Evolutionary conservation across 1,140 invertebrate genomes (phyloP).

Genomic region (Ericerus pela): DNA sequence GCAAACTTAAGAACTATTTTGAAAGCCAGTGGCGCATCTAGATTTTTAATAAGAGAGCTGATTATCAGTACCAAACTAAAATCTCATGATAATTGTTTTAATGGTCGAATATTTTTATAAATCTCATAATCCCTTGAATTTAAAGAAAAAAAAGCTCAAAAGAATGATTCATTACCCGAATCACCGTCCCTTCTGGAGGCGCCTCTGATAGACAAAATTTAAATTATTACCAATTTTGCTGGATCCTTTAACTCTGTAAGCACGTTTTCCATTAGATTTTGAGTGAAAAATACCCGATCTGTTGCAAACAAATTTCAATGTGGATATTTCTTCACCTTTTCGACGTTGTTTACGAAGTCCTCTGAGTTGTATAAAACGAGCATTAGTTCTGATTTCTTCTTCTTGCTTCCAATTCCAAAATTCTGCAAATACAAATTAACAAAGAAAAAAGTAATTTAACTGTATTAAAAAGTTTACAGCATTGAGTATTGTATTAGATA

Average conservation of each 20-base stretch:
- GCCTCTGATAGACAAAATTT: too few relatives aligned
- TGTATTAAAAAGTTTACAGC: too few relatives aligned
- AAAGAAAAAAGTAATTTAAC: background rate
- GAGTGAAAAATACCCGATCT: conserved; percentile 6
- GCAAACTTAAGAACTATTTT: too few relatives aligned
- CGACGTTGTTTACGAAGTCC: background rate
- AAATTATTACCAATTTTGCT: conserved; percentile 5
- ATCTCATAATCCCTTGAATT: too few relatives aligned
- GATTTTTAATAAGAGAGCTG: too few relatives aligned
- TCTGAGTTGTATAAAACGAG: background rate
- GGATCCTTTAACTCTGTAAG: background rate
- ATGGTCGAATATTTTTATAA: too few relatives aligned
- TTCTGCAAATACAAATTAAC: background rate
- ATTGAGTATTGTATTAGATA: background rate
- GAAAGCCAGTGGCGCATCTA: too few relatives aligned
- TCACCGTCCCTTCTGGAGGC: too few relatives aligned
- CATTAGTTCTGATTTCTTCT: conserved; percentile 1
- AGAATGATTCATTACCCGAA: too few relatives aligned
- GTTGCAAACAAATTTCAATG: background rate
- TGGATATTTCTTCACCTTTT: background rate
- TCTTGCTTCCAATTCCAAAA: background rate
- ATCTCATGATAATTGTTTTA: too few relatives aligned
- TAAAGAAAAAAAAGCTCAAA: too few relatives aligned
- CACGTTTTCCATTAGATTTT: background rate
- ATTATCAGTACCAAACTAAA: too few relatives aligned